Evolutionary conservation across 2,797 vertebrate genomes (phyloP).

Genomic region (Atherinosoma microstoma): DNA sequence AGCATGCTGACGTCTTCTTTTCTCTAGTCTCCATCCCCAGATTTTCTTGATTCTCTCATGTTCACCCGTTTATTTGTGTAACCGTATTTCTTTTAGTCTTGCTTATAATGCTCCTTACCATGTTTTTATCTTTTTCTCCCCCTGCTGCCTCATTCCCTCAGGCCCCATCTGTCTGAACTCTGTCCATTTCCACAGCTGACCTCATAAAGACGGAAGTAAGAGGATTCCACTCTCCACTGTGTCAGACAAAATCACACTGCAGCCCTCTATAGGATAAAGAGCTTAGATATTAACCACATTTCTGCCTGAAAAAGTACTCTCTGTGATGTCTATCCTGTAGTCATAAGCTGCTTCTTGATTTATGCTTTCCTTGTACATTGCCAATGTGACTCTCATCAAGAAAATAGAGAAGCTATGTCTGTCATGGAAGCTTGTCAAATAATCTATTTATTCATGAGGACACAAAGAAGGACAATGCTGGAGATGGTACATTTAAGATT

Average conservation of each 20-base stretch:
- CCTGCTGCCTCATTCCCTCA: conserved; percentile 52
- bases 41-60: neutral
- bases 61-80: neutral
- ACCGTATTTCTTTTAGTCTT: conserved; percentile 2
- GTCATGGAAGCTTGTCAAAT: conserved; percentile 46
- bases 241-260: conserved; percentile 74
- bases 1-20: conserved; percentile 46
- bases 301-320: conserved; percentile 42
- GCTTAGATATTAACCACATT: conserved; percentile 80
- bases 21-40: neutral
- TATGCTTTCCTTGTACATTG: conserved; percentile 40
- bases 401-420: conserved; percentile 55
- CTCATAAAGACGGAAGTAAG: conserved; percentile 79
- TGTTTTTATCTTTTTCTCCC: conserved; percentile 44
- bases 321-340: conserved; percentile 59
- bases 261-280: conserved; percentile 77
- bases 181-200: conserved; percentile 77
- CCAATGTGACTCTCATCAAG: conserved; percentile 49
- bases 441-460: conserved; percentile 63
- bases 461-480: conserved; percentile 34
- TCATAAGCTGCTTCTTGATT: conserved; percentile 61
- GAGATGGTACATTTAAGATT: conserved; percentile 12
- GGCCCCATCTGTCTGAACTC: conserved; percentile 74
- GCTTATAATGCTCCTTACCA: conserved; percentile 33
- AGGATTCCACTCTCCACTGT: conserved; percentile 77